phyloP scores from a whole-genome alignment of 2,888 invertebrate species.

The Mystacides longicornis region DNA sequence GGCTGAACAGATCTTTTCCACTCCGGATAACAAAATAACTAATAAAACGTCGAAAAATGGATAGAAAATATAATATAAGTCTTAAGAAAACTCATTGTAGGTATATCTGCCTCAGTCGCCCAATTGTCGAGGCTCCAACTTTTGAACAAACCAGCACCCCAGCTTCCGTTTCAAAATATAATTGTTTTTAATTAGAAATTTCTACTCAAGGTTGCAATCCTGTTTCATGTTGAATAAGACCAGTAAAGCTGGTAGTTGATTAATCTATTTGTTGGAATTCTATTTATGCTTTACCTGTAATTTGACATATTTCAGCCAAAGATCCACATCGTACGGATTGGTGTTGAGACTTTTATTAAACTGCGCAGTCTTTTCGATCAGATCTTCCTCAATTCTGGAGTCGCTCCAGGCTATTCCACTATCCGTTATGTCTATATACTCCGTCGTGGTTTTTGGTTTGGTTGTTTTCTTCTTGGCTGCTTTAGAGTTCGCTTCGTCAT shows the following conservation, averaged over 20 bases:
- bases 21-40: no score
- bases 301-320: constrained; percentile 54
- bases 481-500: not conserved
- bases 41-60: no score
- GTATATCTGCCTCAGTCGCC: no score
- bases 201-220: no score
- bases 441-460: not conserved
- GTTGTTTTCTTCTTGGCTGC: not conserved
- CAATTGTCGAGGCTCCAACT: no score
- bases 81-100: no score
- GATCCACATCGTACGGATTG: constrained; percentile 44
- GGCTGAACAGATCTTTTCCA: no score
- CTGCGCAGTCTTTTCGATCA: constrained; percentile 42
- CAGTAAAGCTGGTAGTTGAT: no score
- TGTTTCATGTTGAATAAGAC: no score
- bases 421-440: constrained; percentile 25
- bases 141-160: not conserved
- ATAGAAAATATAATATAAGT: no score
- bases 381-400: constrained; percentile 29
- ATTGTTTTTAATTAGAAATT: no score
- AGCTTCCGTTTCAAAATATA: no score
- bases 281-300: constrained; percentile 39
- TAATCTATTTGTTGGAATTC: not conserved
- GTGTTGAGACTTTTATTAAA: constrained; percentile 47
- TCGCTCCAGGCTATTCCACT: constrained; percentile 28